Evolutionary conservation across 2,888 invertebrate species (phyloP).

Genomic region (Augochlorella aurata): DNA sequence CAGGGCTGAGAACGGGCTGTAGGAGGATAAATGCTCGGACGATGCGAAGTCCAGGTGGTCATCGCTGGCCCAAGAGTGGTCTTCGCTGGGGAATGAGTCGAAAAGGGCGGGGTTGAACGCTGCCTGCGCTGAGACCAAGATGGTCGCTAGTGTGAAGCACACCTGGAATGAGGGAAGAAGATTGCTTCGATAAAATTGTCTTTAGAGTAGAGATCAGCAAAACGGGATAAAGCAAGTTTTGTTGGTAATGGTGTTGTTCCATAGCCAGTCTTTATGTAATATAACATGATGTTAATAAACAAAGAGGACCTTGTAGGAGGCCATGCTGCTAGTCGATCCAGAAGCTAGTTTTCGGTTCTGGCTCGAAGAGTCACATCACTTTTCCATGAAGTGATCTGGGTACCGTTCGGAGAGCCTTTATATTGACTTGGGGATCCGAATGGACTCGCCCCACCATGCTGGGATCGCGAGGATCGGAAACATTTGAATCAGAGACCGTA

Average conservation of each 20-base stretch:
- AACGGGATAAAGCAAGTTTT: background rate
- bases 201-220: background rate
- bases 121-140: slow-evolving; percentile 55
- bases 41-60: slow-evolving; percentile 40
- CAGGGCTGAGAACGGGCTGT: slow-evolving; percentile 25
- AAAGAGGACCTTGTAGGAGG: slow-evolving; percentile 52
- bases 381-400: slow-evolving; percentile 76
- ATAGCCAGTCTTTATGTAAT: no score
- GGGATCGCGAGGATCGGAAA: slow-evolving; percentile 50
- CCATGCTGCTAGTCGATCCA: slow-evolving; percentile 59
- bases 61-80: slow-evolving; percentile 39
- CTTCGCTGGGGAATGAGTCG: slow-evolving; percentile 37
- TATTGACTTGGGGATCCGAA: slow-evolving; percentile 73
- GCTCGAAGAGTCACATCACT: slow-evolving; percentile 70
- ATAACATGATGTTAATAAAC: no score
- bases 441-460: slow-evolving; percentile 51
- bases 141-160: slow-evolving; percentile 54
- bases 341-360: slow-evolving; percentile 53
- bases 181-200: background rate
- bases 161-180: slow-evolving; percentile 49
- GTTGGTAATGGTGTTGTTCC: no score
- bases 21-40: slow-evolving; percentile 42
- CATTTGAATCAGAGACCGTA: slow-evolving; percentile 57
- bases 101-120: slow-evolving; percentile 54
- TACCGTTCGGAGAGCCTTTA: slow-evolving; percentile 73